A percentile compares a stretch with the other conserved stretches of the same genome.
Conservation (phyloP, 1,140 invertebrate species). For the Tetraneura akinire region DNA sequence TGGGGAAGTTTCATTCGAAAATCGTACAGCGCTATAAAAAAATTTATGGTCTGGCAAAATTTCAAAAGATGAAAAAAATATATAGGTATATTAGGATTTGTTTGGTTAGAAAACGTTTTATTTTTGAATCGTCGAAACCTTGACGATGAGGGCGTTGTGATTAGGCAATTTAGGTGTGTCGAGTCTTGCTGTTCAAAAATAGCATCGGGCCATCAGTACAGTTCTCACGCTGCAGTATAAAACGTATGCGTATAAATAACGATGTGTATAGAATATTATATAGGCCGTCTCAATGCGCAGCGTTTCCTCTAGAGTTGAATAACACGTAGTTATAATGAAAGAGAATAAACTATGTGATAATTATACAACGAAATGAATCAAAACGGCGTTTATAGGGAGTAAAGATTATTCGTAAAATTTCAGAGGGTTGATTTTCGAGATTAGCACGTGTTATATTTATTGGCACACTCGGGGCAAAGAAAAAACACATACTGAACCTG, state of each 20-base stretch:
- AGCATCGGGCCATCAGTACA: too few species aligned
- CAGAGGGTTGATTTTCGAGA: not conserved
- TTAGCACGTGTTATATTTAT: constrained; percentile 5
- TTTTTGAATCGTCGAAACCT: constrained; percentile 41
- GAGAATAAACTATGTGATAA: too few species aligned
- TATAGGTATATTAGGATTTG: not conserved
- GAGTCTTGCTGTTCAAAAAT: constrained; percentile 33
- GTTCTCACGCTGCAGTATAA: not conserved
- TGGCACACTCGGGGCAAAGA: not conserved
- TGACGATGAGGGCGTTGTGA: constrained; percentile 22
- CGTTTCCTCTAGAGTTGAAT: too few species aligned
- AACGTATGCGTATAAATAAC: constrained; percentile 19
- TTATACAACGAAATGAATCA: not conserved
- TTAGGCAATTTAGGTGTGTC: constrained; percentile 41
- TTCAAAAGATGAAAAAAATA: constrained; percentile 38
- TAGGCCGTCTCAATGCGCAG: not conserved
- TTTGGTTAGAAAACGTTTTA: constrained; percentile 27
- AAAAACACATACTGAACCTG: constrained; percentile 16
- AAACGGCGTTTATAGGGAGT: not conserved
- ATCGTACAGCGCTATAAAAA: constrained; percentile 12
- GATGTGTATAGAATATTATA: not conserved
- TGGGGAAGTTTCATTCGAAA: constrained; percentile 18
- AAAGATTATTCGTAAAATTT: constrained; percentile 5
- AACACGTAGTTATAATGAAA: not conserved
- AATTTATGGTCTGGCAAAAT: constrained; percentile 30